Evolutionary conservation across 35 echinoderm and acorn worm species (phyloP).

Genomic region (Chiridota heheva): DNA sequence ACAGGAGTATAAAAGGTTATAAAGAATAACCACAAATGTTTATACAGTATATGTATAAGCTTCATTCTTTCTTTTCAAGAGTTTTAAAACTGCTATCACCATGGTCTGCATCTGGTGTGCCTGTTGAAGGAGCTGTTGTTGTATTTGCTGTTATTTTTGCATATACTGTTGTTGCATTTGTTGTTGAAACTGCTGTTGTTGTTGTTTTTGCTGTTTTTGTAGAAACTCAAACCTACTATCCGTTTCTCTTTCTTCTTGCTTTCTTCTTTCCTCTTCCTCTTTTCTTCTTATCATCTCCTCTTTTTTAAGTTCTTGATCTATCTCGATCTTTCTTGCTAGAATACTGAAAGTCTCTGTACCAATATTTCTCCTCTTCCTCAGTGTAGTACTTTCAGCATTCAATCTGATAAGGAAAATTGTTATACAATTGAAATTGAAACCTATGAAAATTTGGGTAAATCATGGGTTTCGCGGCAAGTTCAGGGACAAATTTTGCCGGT

Average conservation of each 20-base stretch:
- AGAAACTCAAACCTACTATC: constrained; percentile 35
- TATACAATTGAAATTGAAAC: no score
- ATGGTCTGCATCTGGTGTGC: not conserved
- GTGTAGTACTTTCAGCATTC: no score
- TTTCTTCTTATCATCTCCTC: constrained; percentile 51
- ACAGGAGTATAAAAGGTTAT: no score
- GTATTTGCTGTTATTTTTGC: not conserved
- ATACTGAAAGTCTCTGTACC: constrained; percentile 18
- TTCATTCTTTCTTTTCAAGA: not conserved
- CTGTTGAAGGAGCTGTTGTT: not conserved
- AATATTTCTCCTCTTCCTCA: constrained; percentile 28
- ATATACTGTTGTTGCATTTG: constrained; percentile 25
- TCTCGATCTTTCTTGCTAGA: constrained; percentile 44
- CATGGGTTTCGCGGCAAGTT: no score
- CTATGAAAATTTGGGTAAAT: no score
- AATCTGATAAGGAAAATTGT: no score
- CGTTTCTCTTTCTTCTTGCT: constrained; percentile 45
- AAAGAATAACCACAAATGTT: no score
- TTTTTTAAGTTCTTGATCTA: constrained; percentile 40
- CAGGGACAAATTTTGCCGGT: no score
- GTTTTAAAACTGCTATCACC: not conserved
- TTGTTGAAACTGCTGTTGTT: constrained; percentile 50
- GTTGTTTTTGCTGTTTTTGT: constrained; percentile 22
- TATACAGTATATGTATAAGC: not conserved
- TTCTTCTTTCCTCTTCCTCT: constrained; percentile 34